Conservation (phyloP, 1,140 invertebrate genomes). For the Trinorchestia longiramus region DNA sequence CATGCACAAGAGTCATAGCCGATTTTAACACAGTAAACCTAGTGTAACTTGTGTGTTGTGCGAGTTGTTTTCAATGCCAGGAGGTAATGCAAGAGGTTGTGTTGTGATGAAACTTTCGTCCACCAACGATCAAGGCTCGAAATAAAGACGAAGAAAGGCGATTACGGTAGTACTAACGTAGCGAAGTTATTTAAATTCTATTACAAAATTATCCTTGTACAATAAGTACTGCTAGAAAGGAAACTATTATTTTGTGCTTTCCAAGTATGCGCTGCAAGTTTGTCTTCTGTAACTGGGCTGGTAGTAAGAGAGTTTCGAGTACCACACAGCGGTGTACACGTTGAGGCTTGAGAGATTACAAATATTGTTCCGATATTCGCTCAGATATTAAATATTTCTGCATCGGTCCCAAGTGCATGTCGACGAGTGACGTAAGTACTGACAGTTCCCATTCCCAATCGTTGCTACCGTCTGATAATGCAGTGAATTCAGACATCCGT, state of each 20-base stretch:
- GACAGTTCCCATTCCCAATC: background rate
- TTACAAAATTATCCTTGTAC: background rate
- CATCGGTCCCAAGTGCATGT: background rate
- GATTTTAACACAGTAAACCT: too few relatives aligned
- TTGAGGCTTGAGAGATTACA: background rate
- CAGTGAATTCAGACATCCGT: background rate
- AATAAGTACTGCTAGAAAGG: background rate
- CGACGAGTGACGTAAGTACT: background rate
- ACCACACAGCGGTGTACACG: background rate
- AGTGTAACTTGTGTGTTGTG: too few relatives aligned
- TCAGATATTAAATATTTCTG: background rate
- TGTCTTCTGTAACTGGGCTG: background rate
- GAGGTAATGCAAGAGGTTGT: too few relatives aligned
- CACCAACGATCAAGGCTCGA: too few relatives aligned
- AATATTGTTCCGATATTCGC: background rate
- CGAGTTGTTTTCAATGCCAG: too few relatives aligned
- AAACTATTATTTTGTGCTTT: background rate
- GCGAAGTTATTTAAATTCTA: too few relatives aligned
- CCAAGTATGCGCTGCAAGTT: background rate
- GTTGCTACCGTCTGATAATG: background rate
- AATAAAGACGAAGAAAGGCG: too few relatives aligned
- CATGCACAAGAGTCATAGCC: too few relatives aligned
- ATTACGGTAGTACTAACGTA: too few relatives aligned
- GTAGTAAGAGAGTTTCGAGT: background rate
- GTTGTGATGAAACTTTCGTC: too few relatives aligned